phyloP scores from a whole-genome alignment of 2,888 invertebrate species.

The Boloria selene region DNA sequence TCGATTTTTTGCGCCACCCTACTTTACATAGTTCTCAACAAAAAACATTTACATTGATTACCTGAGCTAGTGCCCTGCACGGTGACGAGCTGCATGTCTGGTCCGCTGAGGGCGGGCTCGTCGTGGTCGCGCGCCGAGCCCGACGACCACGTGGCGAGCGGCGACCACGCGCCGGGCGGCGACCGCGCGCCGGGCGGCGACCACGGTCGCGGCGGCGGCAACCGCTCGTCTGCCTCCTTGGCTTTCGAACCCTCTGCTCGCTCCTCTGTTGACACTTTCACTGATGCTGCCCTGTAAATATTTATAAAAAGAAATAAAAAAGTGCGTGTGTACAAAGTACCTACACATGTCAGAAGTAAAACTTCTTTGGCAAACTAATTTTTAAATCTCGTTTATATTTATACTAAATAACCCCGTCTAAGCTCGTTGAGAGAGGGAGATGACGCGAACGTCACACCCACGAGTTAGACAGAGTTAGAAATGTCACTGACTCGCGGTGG shows the following conservation, averaged over 20 bases:
- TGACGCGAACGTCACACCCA: too few species aligned
- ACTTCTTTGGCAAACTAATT: too few species aligned
- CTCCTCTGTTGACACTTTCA: slow-evolving; percentile 53
- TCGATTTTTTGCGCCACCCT: too few species aligned
- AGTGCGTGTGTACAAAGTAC: too few species aligned
- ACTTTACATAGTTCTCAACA: neutral
- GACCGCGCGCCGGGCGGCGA: slow-evolving; percentile 65
- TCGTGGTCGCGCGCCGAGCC: slow-evolving; percentile 64
- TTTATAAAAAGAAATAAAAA: too few species aligned
- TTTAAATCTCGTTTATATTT: too few species aligned
- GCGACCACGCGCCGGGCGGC: slow-evolving; percentile 62
- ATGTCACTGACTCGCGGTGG: too few species aligned
- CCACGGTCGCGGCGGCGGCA: slow-evolving; percentile 50
- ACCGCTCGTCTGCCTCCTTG: slow-evolving; percentile 41
- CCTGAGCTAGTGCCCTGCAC: slow-evolving; percentile 54
- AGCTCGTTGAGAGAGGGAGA: too few species aligned
- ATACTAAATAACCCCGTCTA: too few species aligned
- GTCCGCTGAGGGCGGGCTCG: slow-evolving; percentile 49
- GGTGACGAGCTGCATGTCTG: slow-evolving; percentile 56
- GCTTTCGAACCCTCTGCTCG: slow-evolving; percentile 41
- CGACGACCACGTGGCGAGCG: slow-evolving; percentile 70
- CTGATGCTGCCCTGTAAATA: slow-evolving; percentile 65
- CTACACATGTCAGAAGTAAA: too few species aligned
- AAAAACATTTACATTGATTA: slow-evolving; percentile 23
- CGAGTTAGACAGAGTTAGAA: too few species aligned